Evolutionary conservation across 2,113 vertebrate genomes (phyloP), one percentile per base, ranked within the genome.

Genomic region (Percina caprodes): DNA sequence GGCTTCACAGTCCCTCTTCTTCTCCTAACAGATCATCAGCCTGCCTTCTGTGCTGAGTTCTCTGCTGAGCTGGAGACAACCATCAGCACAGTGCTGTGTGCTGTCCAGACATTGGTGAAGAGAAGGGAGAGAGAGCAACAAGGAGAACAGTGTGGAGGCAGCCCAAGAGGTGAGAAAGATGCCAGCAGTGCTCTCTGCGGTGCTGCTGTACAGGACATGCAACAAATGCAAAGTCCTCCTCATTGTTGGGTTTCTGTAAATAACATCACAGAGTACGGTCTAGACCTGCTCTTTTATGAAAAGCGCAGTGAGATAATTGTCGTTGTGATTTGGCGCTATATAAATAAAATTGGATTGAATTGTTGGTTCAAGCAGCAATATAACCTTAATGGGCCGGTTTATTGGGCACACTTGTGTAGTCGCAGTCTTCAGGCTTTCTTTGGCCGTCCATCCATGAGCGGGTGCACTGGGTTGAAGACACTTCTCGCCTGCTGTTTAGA

Each of bases 61-160:
- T 96, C 96, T 3, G 90, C 92, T 19, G 94, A 96, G 82, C 84
- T 98, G 83, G 98, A 99, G 93, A 79, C 86, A 3, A 94, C 94
- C 88, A 97, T 99, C 87, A 96, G 3, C 79, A 89, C 88, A 5
- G 91, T 99, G 77, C 94, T 99, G 54, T 97, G 93, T 94, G 96
- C 96, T 6, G 94, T 98, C 19, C 98, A 99, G 93, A 96, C 87
- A 26, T 92, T 99, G 21, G 92, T 95, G 52, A 97, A 97, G 90
- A 96, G 93, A 76, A 94, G 83, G 21, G 86, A 95, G 69, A 89
- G 39, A 24, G 88, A 89, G 60, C 83, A 91, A n/a, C 76, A 87
- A 13, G 69, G 46, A 10, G 86, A 59, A 54, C 90, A 88, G 73
- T 86, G 52, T 13, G 73, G 33, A 68, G 90, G 75, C 72, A 74